Conservation (phyloP, 1,140 invertebrate species). For the Caerostris extrusa region DNA sequence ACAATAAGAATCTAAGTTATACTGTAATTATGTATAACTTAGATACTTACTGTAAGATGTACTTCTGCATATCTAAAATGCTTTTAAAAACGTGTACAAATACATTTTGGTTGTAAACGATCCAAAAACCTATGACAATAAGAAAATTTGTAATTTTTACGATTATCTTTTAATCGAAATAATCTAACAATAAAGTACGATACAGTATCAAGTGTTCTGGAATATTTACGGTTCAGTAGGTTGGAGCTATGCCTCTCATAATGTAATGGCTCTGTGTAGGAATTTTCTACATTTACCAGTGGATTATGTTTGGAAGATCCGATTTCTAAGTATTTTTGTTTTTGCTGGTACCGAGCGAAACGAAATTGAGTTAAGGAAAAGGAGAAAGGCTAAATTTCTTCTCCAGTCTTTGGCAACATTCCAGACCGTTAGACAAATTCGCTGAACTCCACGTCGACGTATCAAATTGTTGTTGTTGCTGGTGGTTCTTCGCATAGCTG, state of each 20-base stretch:
- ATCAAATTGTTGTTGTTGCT: constrained; percentile 50
- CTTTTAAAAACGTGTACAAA: too few relatives aligned
- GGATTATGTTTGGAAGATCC: constrained; percentile 59
- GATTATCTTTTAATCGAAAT: too few relatives aligned
- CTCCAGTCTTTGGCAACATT: constrained; percentile 55
- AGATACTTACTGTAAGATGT: too few relatives aligned
- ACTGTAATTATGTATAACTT: too few relatives aligned
- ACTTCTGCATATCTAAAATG: too few relatives aligned
- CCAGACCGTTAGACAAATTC: constrained; percentile 69
- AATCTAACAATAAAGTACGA: neutral
- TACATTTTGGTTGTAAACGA: too few relatives aligned
- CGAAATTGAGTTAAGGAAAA: constrained; percentile 71
- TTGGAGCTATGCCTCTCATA: neutral
- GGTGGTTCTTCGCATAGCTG: neutral
- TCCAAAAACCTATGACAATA: too few relatives aligned
- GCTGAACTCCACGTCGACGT: constrained; percentile 47
- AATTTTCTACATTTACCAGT: constrained; percentile 65
- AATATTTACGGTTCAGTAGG: neutral
- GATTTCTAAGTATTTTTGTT: constrained; percentile 35
- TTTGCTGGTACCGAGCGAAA: constrained; percentile 33
- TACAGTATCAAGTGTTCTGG: neutral
- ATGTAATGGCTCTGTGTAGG: constrained; percentile 1
- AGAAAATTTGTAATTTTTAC: too few relatives aligned
- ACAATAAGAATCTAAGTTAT: too few relatives aligned
- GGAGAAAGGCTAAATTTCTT: constrained; percentile 61